Evolutionary conservation across 2,888 invertebrate genomes (phyloP).

Genomic region (Pardosa pseudoannulata): DNA sequence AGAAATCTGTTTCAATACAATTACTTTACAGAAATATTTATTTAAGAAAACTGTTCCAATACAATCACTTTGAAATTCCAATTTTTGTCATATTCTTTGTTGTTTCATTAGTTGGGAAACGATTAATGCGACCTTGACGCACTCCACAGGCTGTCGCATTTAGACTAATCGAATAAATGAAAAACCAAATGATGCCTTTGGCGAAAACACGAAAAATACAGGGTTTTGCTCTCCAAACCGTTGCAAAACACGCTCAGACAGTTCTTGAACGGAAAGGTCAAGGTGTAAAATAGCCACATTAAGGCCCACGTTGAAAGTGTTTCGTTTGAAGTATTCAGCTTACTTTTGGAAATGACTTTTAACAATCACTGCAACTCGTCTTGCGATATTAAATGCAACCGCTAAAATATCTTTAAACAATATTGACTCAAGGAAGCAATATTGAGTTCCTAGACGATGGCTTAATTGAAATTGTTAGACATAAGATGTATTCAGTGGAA

Average conservation of each 20-base stretch:
- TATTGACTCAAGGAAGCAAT: too few relatives aligned
- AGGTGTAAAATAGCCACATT: background rate
- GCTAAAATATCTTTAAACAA: too few relatives aligned
- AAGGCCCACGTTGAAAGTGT: background rate
- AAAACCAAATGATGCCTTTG: background rate
- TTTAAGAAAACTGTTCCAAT: background rate
- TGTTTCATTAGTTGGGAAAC: background rate
- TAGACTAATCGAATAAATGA: background rate
- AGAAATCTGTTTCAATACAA: too few relatives aligned
- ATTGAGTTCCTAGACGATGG: too few relatives aligned
- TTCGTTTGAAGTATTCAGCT: background rate
- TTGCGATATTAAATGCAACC: too few relatives aligned
- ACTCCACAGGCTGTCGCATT: background rate
- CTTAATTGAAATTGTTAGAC: too few relatives aligned
- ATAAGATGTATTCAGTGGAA: too few relatives aligned
- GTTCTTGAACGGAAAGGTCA: conserved; percentile 1
- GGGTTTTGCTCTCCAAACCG: background rate
- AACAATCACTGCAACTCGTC: too few relatives aligned
- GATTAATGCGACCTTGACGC: background rate
- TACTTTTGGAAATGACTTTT: too few relatives aligned
- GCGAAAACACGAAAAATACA: background rate
- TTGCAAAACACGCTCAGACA: background rate
- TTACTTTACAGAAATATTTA: background rate
- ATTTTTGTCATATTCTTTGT: background rate
- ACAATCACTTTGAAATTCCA: background rate